phyloP scores from a whole-genome alignment of 2,113 vertebrate species.

The Urocitellus parryii region DNA sequence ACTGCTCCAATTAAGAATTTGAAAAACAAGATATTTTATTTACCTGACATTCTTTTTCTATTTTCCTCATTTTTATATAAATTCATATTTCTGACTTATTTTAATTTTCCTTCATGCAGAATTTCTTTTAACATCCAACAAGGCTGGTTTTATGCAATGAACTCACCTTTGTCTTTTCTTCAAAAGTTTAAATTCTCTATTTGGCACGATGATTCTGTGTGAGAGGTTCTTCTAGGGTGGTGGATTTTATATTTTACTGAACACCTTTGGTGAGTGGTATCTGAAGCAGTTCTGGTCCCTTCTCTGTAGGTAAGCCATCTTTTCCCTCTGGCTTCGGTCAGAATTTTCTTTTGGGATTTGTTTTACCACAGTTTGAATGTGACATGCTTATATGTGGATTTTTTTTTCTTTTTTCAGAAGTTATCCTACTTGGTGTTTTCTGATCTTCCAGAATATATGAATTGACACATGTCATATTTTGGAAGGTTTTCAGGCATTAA shows the following conservation, averaged over 20 bases:
- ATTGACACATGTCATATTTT: neutral
- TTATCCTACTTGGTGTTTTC: neutral
- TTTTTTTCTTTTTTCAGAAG: neutral
- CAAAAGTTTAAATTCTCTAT: neutral
- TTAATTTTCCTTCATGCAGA: neutral
- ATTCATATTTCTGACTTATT: neutral
- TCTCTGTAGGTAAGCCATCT: neutral
- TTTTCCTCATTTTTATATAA: neutral
- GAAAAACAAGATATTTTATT: neutral
- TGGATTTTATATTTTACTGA: neutral
- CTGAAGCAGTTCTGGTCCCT: neutral
- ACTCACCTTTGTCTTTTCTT: neutral
- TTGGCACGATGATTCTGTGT: neutral
- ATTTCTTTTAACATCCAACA: neutral
- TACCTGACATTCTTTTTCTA: neutral
- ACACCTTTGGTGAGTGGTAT: neutral
- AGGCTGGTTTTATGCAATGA: neutral
- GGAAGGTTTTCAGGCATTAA: neutral
- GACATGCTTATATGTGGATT: neutral
- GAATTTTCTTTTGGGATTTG: neutral
- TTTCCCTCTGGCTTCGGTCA: neutral
- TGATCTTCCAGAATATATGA: neutral
- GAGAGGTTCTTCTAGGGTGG: neutral
- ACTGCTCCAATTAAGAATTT: neutral
- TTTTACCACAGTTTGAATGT: neutral